These are phyloP conservation scores for Alectoris magna DNA, from an alignment of 2,797 vertebrate species.

Conservation along the genomic window DNA sequence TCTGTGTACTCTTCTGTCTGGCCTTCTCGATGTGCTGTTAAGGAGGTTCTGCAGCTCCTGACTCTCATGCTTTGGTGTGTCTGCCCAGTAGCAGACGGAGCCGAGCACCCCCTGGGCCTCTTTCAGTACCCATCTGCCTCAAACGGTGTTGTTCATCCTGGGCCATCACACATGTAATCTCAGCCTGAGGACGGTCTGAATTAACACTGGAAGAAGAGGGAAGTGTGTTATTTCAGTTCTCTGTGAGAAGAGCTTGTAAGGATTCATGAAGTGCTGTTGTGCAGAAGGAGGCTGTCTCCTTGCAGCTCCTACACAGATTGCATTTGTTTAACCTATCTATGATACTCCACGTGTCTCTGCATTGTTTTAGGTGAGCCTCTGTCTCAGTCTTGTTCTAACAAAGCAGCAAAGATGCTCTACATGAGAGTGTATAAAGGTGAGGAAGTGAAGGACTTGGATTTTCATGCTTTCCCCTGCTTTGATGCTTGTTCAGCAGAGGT, in stretches of 20 bases:
- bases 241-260: background rate
- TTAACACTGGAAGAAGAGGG: background rate
- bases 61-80: background rate
- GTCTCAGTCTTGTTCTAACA: constrained; percentile 84
- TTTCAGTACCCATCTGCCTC: background rate
- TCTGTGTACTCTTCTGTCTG: background rate
- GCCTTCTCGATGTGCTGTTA: background rate
- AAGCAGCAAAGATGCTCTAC: constrained; percentile 86
- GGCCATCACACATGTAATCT: background rate
- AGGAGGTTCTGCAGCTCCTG: background rate
- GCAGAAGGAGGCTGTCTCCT: background rate
- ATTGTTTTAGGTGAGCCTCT: constrained; percentile 77
- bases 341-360: background rate
- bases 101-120: background rate
- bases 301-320: background rate
- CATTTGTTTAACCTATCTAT: background rate
- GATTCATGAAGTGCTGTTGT: background rate
- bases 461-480: constrained; percentile 94
- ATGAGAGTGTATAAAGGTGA: constrained; percentile 81
- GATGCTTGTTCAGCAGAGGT: constrained; percentile 89
- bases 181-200: background rate
- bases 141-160: background rate
- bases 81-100: background rate
- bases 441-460: constrained; percentile 83
- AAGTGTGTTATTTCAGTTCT: background rate